A percentile compares a stretch with the other conserved stretches of the same genome.
Evolutionary conservation across 2,113 vertebrate genomes (phyloP).

Genomic region (Microcebus lehilahytsara): DNA sequence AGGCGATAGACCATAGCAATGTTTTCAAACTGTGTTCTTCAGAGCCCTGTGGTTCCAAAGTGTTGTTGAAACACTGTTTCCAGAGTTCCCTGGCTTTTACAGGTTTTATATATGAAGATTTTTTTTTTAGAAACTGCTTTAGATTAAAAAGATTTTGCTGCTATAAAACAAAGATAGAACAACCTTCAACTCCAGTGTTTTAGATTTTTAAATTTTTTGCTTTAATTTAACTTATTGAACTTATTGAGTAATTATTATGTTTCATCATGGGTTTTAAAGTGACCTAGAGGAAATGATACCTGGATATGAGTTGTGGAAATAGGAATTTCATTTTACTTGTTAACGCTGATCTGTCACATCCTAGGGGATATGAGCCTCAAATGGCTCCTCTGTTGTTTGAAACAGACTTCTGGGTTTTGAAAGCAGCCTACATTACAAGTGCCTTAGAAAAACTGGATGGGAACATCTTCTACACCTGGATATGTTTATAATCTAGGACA

Average conservation of each 20-base stretch:
- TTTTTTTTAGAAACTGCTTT: slow-evolving; percentile 26
- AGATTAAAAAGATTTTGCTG: background rate
- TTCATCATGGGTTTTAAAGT: background rate
- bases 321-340: slow-evolving; percentile 1
- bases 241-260: background rate
- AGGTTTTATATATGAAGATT: background rate
- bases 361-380: background rate
- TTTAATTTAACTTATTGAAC: slow-evolving; percentile 6
- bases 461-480: background rate
- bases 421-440: background rate
- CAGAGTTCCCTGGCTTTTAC: background rate
- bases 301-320: background rate
- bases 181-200: background rate
- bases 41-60: background rate
- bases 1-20: background rate
- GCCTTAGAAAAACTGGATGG: background rate
- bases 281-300: background rate
- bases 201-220: background rate
- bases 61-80: background rate
- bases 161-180: background rate
- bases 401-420: background rate
- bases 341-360: background rate
- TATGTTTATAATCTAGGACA: background rate
- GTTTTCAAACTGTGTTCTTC: background rate
- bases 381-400: background rate